Evolutionary conservation across 2,888 invertebrate genomes (phyloP).

Genomic region (Sceliomorpha sp.): DNA sequence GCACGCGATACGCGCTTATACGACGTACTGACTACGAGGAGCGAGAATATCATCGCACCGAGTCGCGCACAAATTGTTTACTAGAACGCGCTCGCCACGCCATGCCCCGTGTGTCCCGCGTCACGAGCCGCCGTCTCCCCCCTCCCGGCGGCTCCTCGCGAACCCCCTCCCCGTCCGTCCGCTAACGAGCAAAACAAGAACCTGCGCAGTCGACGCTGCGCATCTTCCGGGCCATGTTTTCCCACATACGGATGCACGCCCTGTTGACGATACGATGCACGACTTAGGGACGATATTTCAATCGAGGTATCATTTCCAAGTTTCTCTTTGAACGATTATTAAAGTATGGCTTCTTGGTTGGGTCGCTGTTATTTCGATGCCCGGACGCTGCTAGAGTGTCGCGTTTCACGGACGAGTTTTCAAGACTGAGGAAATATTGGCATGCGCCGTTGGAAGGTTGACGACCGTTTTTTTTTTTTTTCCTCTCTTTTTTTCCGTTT

Average conservation of each 20-base stretch:
- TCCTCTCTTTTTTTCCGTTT: too few species aligned
- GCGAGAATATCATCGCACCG: slow-evolving; percentile 32
- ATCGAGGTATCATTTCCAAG: too few species aligned
- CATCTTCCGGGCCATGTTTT: slow-evolving; percentile 75
- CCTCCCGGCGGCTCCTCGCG: slow-evolving; percentile 51
- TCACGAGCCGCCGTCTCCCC: slow-evolving; percentile 26
- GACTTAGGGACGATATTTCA: too few species aligned
- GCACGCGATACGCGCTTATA: slow-evolving; percentile 4
- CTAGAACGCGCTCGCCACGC: slow-evolving; percentile 77
- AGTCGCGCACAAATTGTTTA: slow-evolving; percentile 78
- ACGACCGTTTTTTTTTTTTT: too few species aligned
- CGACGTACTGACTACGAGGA: slow-evolving; percentile 2
- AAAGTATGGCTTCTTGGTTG: too few species aligned
- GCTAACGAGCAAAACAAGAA: slow-evolving; percentile 74
- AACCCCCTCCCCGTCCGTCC: slow-evolving; percentile 13
- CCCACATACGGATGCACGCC: slow-evolving; percentile 61
- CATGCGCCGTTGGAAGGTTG: too few species aligned
- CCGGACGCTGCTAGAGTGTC: too few species aligned
- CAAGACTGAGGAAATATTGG: too few species aligned
- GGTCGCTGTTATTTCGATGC: too few species aligned
- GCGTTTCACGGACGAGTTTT: too few species aligned
- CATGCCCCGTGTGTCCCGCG: slow-evolving; percentile 68
- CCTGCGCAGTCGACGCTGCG: slow-evolving; percentile 72
- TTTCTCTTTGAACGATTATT: too few species aligned
- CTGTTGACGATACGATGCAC: too few species aligned